These are phyloP conservation scores for Cetoscarus ocellatus DNA, from an alignment of 2,797 vertebrate genomes.

Conservation along the genomic window DNA sequence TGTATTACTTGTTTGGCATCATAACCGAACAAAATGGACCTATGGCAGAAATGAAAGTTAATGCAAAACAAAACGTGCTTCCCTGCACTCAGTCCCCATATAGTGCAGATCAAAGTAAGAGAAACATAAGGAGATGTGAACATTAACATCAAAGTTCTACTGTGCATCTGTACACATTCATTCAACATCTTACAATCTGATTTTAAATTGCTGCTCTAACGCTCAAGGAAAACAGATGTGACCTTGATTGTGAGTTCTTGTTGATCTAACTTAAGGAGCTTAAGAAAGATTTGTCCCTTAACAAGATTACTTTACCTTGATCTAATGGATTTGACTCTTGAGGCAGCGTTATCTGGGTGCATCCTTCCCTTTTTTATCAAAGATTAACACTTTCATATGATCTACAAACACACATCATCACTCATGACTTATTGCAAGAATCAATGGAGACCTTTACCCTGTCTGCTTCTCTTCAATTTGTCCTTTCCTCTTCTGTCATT, in stretches of 20 bases:
- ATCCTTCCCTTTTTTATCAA: constrained; percentile 52
- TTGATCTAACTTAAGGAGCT: constrained; percentile 45
- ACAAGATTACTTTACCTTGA: constrained; percentile 51
- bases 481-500: constrained; percentile 13
- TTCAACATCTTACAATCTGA: constrained; percentile 11
- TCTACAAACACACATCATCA: constrained; percentile 34
- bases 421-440: constrained; percentile 60
- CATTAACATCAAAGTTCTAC: constrained; percentile 6
- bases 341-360: constrained; percentile 56
- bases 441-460: constrained; percentile 49
- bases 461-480: constrained; percentile 41
- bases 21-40: background rate
- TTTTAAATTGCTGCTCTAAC: constrained; percentile 15
- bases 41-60: background rate
- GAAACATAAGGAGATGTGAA: constrained; percentile 2
- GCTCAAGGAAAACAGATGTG: constrained; percentile 21
- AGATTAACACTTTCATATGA: constrained; percentile 41
- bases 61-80: background rate
- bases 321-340: constrained; percentile 61
- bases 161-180: constrained; percentile 5
- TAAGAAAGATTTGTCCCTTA: constrained; percentile 39
- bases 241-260: constrained; percentile 59
- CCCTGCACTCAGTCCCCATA: background rate
- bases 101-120: constrained; percentile 7
- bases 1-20: background rate